Evolutionary conservation across 2,797 vertebrate genomes (phyloP).

Genomic region (Todus mexicanus): DNA sequence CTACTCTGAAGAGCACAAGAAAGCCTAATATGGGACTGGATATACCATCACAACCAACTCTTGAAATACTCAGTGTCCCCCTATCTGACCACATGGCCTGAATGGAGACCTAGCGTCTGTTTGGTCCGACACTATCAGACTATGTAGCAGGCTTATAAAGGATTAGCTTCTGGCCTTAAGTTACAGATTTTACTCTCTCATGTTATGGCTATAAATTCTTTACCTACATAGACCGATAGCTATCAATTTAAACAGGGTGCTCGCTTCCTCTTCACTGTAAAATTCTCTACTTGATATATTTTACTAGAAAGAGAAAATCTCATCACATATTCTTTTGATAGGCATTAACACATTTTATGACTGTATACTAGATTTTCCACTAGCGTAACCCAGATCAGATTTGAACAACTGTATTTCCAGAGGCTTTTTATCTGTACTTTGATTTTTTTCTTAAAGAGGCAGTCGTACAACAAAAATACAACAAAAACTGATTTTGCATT

Average conservation of each 20-base stretch:
- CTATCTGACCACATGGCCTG: accelerated
- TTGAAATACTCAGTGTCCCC: neutral
- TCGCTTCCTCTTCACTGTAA: neutral
- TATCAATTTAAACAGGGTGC: neutral
- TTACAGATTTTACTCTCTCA: neutral
- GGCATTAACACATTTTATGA: neutral
- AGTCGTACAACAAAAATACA: too few relatives aligned
- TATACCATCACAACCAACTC: neutral
- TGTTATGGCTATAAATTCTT: neutral
- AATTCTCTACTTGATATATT: neutral
- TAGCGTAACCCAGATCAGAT: neutral
- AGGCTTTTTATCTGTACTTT: neutral
- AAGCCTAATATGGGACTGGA: neutral
- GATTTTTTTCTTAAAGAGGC: neutral
- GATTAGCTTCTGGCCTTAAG: neutral
- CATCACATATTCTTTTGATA: neutral
- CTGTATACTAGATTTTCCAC: neutral
- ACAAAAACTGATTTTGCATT: neutral
- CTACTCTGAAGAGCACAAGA: neutral
- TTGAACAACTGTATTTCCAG: neutral
- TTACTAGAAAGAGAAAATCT: neutral
- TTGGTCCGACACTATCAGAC: neutral
- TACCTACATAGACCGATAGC: neutral
- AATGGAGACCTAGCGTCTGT: neutral
- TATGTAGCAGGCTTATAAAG: neutral